Evolutionary conservation across 2,797 vertebrate species (phyloP).

Genomic region (Tympanoctomys barrerae): DNA sequence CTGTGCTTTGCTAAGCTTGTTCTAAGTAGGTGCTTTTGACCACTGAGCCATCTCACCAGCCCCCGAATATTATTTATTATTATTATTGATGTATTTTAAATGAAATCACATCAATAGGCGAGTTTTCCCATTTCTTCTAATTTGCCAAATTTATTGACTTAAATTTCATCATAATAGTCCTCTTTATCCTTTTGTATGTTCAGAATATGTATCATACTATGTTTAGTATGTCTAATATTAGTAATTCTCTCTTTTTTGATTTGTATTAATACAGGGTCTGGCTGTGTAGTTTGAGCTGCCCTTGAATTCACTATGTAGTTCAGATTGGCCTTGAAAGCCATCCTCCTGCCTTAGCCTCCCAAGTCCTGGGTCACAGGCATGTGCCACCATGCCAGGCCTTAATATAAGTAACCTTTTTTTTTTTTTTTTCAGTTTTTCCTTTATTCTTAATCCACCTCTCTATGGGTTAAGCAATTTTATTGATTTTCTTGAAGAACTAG

Average conservation of each 20-base stretch:
- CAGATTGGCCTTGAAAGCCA: not conserved
- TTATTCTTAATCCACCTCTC: not conserved
- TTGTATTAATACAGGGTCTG: not conserved
- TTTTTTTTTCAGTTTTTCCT: not conserved
- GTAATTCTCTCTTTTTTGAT: not conserved
- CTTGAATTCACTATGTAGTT: not conserved
- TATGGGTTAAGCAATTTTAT: not conserved
- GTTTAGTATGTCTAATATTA: not conserved
- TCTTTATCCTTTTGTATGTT: not conserved
- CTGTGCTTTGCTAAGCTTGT: no score
- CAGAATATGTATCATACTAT: not conserved
- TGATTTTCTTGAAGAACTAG: slow-evolving; percentile 25
- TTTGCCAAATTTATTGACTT: not conserved
- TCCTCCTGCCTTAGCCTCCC: not conserved
- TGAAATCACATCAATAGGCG: no score
- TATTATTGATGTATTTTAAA: no score
- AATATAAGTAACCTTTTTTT: not conserved
- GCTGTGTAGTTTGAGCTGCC: not conserved
- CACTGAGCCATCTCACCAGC: no score
- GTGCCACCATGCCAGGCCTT: not conserved
- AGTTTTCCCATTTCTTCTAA: not conserved
- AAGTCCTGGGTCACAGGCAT: not conserved
- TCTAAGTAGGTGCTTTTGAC: no score
- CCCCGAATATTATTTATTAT: no score
- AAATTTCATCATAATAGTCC: not conserved